Percentiles rank a stretch among this genome's conserved stretches.
phyloP scores from a whole-genome alignment of 2,113 vertebrate species.

The Actenoides hombroni region DNA sequence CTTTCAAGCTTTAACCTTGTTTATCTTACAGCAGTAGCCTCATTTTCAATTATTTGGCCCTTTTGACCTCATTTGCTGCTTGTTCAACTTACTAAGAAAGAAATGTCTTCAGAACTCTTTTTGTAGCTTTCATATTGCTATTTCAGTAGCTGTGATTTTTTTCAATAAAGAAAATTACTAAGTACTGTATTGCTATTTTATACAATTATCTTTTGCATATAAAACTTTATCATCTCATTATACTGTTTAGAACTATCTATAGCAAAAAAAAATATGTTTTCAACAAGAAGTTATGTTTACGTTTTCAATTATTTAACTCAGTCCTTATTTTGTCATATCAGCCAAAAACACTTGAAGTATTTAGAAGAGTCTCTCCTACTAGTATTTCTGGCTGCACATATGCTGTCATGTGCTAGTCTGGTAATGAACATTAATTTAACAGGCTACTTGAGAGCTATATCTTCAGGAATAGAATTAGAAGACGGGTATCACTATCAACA shows the following conservation, averaged over 20 bases:
- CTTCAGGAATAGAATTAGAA: background rate
- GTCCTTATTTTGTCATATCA: background rate
- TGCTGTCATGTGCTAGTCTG: background rate
- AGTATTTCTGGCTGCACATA: background rate
- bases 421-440: background rate
- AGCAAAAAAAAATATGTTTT: background rate
- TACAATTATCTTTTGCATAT: background rate
- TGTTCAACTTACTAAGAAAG: background rate
- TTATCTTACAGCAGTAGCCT: background rate
- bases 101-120: background rate
- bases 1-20: slow-evolving; percentile 40
- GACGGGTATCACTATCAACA: background rate
- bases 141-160: background rate
- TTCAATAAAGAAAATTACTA: background rate
- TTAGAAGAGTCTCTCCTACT: background rate
- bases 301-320: background rate
- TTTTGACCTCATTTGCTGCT: slow-evolving; percentile 12
- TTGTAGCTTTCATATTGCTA: background rate
- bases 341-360: background rate
- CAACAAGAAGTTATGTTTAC: background rate
- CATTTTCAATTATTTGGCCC: background rate
- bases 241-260: background rate
- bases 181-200: background rate
- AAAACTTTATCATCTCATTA: background rate
- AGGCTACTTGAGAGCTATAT: background rate